These are phyloP conservation scores for Stegastes partitus DNA, from an alignment of 2,113 vertebrate species.

Conservation along the genomic window DNA sequence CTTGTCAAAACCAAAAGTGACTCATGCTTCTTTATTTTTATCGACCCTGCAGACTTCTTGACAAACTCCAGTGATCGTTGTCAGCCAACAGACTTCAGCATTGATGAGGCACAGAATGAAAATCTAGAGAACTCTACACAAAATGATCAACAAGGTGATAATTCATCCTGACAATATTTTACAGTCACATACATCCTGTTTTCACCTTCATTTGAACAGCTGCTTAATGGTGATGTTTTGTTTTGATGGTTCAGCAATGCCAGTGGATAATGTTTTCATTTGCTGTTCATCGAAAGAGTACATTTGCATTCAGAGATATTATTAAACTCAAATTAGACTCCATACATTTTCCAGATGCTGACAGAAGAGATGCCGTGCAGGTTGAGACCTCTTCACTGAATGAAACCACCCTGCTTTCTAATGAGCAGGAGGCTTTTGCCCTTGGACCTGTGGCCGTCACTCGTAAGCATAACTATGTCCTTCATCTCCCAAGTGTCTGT, in stretches of 20 bases:
- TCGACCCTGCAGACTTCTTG: conserved; percentile 75
- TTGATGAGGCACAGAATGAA: conserved; percentile 31
- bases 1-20: not conserved
- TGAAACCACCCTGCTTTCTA: conserved; percentile 65
- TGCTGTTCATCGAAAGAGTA: too few species aligned
- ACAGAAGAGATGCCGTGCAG: not conserved
- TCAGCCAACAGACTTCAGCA: conserved; percentile 35
- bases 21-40: not conserved
- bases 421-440: conserved; percentile 73
- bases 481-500: not conserved
- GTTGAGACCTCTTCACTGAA: conserved; percentile 16
- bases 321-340: conserved; percentile 17
- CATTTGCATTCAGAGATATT: not conserved
- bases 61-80: conserved; percentile 46
- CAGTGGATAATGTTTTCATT: not conserved
- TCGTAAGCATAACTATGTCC: conserved; percentile 61
- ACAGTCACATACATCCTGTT: not conserved
- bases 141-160: conserved; percentile 36
- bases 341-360: conserved; percentile 44
- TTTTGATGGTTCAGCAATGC: not conserved
- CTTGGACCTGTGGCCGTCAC: conserved; percentile 80
- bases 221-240: not conserved
- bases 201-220: not conserved
- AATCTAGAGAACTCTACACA: conserved; percentile 27
- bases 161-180: conserved; percentile 4